phyloP scores from a whole-genome alignment of 2,797 vertebrate genomes.

The Falco biarmicus region DNA sequence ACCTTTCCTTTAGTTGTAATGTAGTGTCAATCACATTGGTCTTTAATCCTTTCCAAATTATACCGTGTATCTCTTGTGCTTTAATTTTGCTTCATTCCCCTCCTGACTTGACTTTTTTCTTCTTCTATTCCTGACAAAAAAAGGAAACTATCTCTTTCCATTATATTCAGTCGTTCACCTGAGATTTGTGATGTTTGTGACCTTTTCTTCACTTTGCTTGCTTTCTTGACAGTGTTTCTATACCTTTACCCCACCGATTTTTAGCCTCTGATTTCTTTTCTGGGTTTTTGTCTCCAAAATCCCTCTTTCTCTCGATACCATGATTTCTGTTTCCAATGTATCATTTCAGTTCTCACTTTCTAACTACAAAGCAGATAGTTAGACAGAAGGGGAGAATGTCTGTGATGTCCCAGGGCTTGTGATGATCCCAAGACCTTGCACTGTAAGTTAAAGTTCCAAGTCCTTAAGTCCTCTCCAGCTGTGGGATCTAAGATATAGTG shows the following conservation, averaged over 20 bases:
- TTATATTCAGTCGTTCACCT: background rate
- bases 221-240: background rate
- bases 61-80: background rate
- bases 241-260: background rate
- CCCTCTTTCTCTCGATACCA: background rate
- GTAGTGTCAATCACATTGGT: background rate
- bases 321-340: background rate
- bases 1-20: constrained; percentile 31
- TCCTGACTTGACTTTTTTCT: background rate
- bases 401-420: background rate
- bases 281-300: background rate
- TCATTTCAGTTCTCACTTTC: background rate
- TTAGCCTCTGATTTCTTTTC: background rate
- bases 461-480: background rate
- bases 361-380: background rate
- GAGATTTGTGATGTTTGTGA: background rate
- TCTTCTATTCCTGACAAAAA: background rate
- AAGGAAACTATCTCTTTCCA: background rate
- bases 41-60: constrained; percentile 41
- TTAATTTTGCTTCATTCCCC: background rate
- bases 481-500: background rate
- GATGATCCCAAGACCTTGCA: background rate
- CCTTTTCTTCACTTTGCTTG: background rate
- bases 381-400: background rate
- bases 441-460: background rate